phyloP scores from a whole-genome alignment of 2,797 vertebrate genomes.

The Steatocranus sp. region DNA sequence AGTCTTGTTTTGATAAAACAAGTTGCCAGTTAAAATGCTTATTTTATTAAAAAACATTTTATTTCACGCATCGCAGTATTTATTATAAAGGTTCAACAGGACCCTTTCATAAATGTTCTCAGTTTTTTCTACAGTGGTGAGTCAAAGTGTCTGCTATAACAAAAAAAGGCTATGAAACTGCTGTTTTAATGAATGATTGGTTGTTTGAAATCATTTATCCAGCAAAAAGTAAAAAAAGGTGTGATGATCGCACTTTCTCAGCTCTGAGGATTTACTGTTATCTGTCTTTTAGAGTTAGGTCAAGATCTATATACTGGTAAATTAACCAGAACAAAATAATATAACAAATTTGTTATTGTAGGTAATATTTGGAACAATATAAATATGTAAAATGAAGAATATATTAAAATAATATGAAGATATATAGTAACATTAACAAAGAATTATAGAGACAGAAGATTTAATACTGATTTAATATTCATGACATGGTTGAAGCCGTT shows the following conservation, averaged over 20 bases:
- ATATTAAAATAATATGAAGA: neutral
- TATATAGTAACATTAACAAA: neutral
- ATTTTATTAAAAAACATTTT: neutral
- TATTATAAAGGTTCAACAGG: neutral
- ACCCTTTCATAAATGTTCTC: neutral
- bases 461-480: neutral
- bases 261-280: neutral
- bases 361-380: neutral
- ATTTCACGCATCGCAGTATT: neutral
- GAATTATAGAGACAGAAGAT: neutral
- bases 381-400: neutral
- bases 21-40: neutral
- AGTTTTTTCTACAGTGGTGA: neutral
- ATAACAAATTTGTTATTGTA: neutral
- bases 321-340: neutral
- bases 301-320: neutral
- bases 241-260: neutral
- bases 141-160: neutral
- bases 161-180: neutral
- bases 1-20: neutral
- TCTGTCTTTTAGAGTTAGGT: neutral
- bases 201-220: neutral
- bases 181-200: neutral
- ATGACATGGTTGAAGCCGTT: neutral
- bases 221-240: neutral